Evolutionary conservation across 2,888 invertebrate genomes (phyloP), one percentile per base, ranked within the genome.

Genomic region (Apotomis betuletana): DNA sequence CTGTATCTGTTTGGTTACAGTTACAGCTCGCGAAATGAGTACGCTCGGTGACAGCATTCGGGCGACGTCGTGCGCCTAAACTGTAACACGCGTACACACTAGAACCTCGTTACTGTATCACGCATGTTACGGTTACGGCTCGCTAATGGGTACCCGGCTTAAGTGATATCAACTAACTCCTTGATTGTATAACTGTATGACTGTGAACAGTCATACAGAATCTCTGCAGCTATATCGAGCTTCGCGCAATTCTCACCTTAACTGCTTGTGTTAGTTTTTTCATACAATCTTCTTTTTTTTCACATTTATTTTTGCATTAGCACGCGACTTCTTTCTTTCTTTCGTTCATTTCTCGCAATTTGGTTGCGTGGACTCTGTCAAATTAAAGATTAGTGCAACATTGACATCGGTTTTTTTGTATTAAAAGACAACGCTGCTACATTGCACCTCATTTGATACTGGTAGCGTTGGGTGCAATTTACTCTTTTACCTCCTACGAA

Each of bases 271-370:
- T 60, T 4, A 5, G 44, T 9, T 60, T 60, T 60, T 10, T 60
- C 60, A 27, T 46, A 60, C 10, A 67, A 51, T 12, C n/a, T 64
- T 15, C 49, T 67, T 15, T 71, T 59, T 10, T 51, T 63, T 49
- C 57, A 10, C 0, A 12, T 3, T 6, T 57, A 63, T 46, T 36
- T 51, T 54, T 73, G 13, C 44, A 15, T 55, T 38, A 52, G 51
- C 46, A n/a, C 10, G 10, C 36, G 57, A 15, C 3, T 15, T 44
- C 49, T 52, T 12, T 41, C 44, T 59, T 59, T 54, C 10, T 38
- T 64, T 6, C 3, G 3, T n/a, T 49, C 60, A 15, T 27, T 12
- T 8, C 9, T 60, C 13, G 5, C 44, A 3, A 60, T 46, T 46
- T 44, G 8, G 13, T 60, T 60, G 3, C 15, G 60, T 10, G 60